Percentiles rank a stretch among this genome's conserved stretches.
Evolutionary conservation across 2,797 vertebrate genomes (phyloP).

Genomic region (Tragelaphus eurycerus): DNA sequence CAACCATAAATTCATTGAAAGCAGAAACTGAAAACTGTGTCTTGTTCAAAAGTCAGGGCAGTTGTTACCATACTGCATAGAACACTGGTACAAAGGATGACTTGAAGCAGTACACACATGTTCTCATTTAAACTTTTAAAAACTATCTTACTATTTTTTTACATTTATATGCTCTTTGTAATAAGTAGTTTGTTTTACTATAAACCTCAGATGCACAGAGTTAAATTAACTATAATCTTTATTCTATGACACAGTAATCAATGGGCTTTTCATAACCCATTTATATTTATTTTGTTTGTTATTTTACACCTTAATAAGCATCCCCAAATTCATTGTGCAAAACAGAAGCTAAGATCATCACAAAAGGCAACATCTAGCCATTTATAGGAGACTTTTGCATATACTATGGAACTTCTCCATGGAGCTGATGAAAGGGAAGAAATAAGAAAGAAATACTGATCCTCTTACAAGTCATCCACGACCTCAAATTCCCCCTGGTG

Average conservation of each 20-base stretch:
- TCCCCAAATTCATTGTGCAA: not conserved
- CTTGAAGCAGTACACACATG: not conserved
- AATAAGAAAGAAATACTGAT: not conserved
- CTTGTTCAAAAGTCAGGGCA: not conserved
- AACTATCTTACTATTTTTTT: not conserved
- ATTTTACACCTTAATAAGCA: not conserved
- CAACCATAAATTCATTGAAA: not conserved
- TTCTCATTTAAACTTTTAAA: not conserved
- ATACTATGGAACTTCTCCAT: not conserved
- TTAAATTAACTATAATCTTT: not conserved
- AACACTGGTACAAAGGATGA: not conserved
- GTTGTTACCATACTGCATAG: not conserved
- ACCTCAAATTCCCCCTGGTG: not conserved
- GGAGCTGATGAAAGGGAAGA: not conserved
- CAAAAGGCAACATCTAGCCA: not conserved
- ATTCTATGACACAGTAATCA: not conserved
- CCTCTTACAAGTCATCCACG: not conserved
- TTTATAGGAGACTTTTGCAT: not conserved
- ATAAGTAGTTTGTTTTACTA: not conserved
- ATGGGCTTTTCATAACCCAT: not conserved
- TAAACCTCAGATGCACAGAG: not conserved
- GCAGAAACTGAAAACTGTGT: not conserved
- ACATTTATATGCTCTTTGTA: slow-evolving; percentile 12
- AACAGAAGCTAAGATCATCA: not conserved
- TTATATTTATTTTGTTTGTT: not conserved